Base-by-base conservation (phyloP, 1,140 invertebrate species). In the Pinna nobilis region DNA sequence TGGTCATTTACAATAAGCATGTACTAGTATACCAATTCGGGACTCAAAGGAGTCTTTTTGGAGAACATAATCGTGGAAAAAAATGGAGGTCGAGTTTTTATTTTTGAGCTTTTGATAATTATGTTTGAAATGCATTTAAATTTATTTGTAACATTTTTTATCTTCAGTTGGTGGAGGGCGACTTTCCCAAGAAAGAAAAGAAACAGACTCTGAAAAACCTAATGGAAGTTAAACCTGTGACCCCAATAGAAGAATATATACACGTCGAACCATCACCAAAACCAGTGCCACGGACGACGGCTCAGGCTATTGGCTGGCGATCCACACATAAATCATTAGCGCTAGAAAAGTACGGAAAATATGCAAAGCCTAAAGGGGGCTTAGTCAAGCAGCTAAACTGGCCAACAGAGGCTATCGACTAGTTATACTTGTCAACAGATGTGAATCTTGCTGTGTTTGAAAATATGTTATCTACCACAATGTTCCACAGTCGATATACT, bases 351-450 rank as follows among this genome's bases (percentile, higher is more conserved):
- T 88, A 88, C 70, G 87, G 87, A 13, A 79, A 77, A 65, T 87
- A 87, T 67, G 82, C 83, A 7, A 82, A 82, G 55, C 81, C 82
- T 18, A 86, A 85, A 78, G 87, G 87, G 20, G 82, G 82, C 18
- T 76, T 88, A 25, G 76, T 88, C 6, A 82, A 81, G 59, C 86
- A 87, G 59, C 77, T 88, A n/a, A 88, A 88, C 59, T 88, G 87
- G 87, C 87, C 87, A 53, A 55, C 63, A 20, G 87, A 88, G 50
- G 85, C 81, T 15, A 82, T 88, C n/a, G n/a, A n/a, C n/a, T n/a
- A n/a, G n/a, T n/a, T n/a, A n/a, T n/a, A n/a, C n/a, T n/a, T n/a
- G n/a, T n/a, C n/a, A n/a, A n/a, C n/a, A n/a, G n/a, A n/a, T n/a
- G n/a, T n/a, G n/a, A n/a, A n/a, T n/a, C n/a, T n/a, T n/a, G n/a